Conservation (phyloP, 2,113 vertebrate genomes). For the Struthidea cinerea region DNA sequence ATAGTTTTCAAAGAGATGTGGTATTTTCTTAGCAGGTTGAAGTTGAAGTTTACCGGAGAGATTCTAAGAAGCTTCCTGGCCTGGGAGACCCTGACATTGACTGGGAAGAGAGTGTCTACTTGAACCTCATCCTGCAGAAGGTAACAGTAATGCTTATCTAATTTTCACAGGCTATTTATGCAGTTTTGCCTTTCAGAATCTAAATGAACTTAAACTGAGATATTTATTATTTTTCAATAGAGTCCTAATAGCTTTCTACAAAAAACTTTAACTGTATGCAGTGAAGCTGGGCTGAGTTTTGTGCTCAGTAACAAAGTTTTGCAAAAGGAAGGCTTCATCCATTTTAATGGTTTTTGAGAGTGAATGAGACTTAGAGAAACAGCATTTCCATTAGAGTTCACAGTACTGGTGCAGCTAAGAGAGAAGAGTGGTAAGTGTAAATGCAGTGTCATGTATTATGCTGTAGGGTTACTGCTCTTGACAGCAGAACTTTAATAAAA, state of each 20-base stretch:
- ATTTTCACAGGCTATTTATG: neutral
- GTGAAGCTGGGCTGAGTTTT: neutral
- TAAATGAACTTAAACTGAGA: neutral
- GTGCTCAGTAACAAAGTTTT: neutral
- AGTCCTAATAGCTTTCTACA: neutral
- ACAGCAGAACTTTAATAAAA: neutral
- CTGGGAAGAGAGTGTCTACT: conserved; percentile 98
- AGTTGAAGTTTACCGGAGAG: conserved; percentile 94
- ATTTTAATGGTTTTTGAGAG: neutral
- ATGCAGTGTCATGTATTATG: neutral
- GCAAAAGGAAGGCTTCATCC: neutral
- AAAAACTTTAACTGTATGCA: neutral
- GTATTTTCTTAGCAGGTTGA: conserved; percentile 79
- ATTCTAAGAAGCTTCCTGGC: conserved; percentile 97
- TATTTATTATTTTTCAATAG: neutral
- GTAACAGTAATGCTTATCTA: conserved; percentile 51
- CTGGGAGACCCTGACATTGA: conserved; percentile 96
- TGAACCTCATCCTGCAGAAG: conserved; percentile 97
- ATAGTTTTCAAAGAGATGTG: neutral
- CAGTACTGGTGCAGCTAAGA: neutral
- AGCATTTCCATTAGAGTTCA: neutral
- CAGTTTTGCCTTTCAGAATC: neutral
- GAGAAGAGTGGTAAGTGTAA: neutral
- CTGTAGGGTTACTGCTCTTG: neutral
- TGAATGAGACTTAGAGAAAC: neutral